Percentiles rank a stretch among this genome's conserved stretches.
Evolutionary conservation across 2,113 vertebrate genomes (phyloP).

Genomic region (Sceloporus tristichus): DNA sequence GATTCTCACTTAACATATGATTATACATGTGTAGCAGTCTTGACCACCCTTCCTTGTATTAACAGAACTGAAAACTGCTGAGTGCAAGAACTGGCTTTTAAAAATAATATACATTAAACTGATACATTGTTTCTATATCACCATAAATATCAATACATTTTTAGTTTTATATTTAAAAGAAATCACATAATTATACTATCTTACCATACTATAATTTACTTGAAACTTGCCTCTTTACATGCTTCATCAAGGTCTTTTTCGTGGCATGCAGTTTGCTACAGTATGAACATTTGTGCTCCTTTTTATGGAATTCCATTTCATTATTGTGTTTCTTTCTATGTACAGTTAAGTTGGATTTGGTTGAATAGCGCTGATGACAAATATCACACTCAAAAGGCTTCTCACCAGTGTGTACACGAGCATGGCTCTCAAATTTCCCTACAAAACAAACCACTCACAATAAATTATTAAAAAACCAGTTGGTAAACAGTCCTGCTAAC

Average conservation of each 20-base stretch:
- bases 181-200: not conserved
- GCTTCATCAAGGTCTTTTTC: slow-evolving; percentile 95
- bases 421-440: slow-evolving; percentile 98
- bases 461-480: not conserved
- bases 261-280: slow-evolving; percentile 97
- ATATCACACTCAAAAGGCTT: slow-evolving; percentile 98
- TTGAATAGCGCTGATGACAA: slow-evolving; percentile 96
- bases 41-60: no score
- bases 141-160: not conserved
- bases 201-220: not conserved
- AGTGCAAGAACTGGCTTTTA: not conserved
- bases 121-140: not conserved
- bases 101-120: not conserved
- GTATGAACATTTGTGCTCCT: slow-evolving; percentile 96
- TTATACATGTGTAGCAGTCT: no score
- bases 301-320: slow-evolving; percentile 89
- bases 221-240: slow-evolving; percentile 89
- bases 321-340: slow-evolving; percentile 93
- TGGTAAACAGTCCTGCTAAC: not conserved
- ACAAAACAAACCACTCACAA: slow-evolving; percentile 27
- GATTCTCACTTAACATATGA: not conserved
- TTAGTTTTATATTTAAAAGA: not conserved
- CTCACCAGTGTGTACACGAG: slow-evolving; percentile 95
- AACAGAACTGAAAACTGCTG: no score
- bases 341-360: slow-evolving; percentile 97